Evolutionary conservation across 2,888 invertebrate species (phyloP), one percentile per base, ranked within the genome.

Genomic region (Celastrina argiolus): DNA sequence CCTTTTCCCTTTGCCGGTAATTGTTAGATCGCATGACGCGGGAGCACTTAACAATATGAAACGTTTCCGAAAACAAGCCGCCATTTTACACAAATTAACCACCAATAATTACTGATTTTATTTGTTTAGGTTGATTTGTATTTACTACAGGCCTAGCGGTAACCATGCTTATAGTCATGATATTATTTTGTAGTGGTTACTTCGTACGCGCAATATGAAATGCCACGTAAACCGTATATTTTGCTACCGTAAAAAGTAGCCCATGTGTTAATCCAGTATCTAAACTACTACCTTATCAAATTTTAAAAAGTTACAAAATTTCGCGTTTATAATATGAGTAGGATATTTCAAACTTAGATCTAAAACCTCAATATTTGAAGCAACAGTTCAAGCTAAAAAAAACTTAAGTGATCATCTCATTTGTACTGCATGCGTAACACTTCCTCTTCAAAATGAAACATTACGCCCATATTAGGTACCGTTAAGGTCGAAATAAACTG

Each of bases 21-120:
- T 85, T 82, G 81, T 79, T 72, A 74, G 78, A 85, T 87, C 75
- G 86, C 86, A 83, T 87, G 85, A 75, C 78, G 69, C 66, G 69
- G 69, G 69, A 65, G 59, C 59, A 28, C 67, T 67, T 67, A 85
- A 84, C 81, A 81, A 83, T 77, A 81, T 83, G 81, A 83, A 85
- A 84, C 81, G 85, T 83, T 86, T 85, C 83, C 85, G 84, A 85
- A 85, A 83, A 85, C 85, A 83, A 83, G 82, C 79, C 77, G 76
- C 80, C 81, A 79, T 82, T 81, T 78, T 79, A 80, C 74, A 78
- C 78, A 77, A 81, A 79, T 82, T 82, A 77, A 75, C 77, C 75
- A 51, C 34, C 66, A 56, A 63, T 65, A 64, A 56, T 56, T 61
- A 59, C 51, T 36, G 66, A 64, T 36, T 36, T 56, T 16, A 22